Base-by-base conservation (phyloP, 2,888 invertebrate species). In the Oligia strigilis region DNA sequence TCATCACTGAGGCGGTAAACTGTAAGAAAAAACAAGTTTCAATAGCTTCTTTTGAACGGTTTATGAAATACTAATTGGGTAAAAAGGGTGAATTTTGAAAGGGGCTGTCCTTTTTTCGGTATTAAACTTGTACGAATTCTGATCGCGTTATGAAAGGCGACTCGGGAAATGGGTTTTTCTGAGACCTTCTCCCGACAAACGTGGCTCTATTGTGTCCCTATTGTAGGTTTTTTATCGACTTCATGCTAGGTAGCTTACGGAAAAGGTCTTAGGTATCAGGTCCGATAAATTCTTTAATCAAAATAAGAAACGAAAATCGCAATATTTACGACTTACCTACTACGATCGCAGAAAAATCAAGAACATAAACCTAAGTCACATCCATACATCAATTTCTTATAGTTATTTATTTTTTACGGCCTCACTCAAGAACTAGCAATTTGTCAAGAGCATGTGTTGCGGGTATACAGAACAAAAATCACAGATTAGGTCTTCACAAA, bases 381-480 rank as follows among this genome's bases (percentile, higher is more conserved):
- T 88, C 83, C 87, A 89, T 89, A 91, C 90, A 93, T 94, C 91
- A 94, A 93, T 94, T 94, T 94, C 93, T 94, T 92, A 94, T 93
- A 92, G 91, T 93, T 90, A 92, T 92, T 93, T 92, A 90, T 90
- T 81, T 77, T 90, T 88, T 88, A 87, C 84, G 89, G 88, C 84
- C 89, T 87, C 85, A 77, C 75, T 90, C 88, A 90, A 90, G 91
- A 92, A 92, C 91, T 91, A 85, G 91, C 94, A 90, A 96, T 96
- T 95, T 94, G 94, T 96, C 95, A 95, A 89, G 86, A 91, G 88
- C 93, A 94, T 94, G 90, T 95, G 94, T 93, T 93, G 91, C 93
- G 89, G 81, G 88, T 80, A 73, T 81, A 83, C 84, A 87, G 90
- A 92, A 94, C 65, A 71, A 92, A 93, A 94, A 92, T 92, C 90